Conservation (phyloP, 1,140 invertebrate species). For the Onthophagus taurus region DNA sequence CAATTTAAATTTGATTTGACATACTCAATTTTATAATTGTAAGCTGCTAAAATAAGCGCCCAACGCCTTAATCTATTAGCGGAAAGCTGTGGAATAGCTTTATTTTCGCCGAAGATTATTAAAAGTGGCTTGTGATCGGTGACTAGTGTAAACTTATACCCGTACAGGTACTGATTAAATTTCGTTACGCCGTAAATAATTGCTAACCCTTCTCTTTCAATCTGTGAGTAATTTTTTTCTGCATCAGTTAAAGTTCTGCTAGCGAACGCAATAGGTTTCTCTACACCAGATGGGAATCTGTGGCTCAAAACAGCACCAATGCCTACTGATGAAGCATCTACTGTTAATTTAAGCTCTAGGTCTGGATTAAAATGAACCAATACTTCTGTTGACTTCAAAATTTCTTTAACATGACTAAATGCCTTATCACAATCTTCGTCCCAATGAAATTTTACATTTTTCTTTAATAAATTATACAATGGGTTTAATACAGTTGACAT, state of each 20-base stretch:
- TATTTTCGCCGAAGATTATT: constrained; percentile 35
- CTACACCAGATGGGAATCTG: constrained; percentile 28
- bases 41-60: constrained; percentile 10
- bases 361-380: constrained; percentile 23
- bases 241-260: constrained; percentile 37
- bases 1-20: constrained; percentile 8
- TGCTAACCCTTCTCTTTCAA: constrained; percentile 45
- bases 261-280: constrained; percentile 37
- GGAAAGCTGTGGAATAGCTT: constrained; percentile 15
- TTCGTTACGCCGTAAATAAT: constrained; percentile 44
- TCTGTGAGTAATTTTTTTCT: constrained; percentile 41
- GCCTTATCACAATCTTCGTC: not conserved
- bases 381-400: constrained; percentile 22
- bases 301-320: constrained; percentile 25
- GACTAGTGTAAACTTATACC: constrained; percentile 39
- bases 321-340: constrained; percentile 22
- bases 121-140: constrained; percentile 44
- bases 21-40: constrained; percentile 12
- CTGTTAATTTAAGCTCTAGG: constrained; percentile 17
- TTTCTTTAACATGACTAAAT: constrained; percentile 25
- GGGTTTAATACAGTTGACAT: constrained; percentile 15
- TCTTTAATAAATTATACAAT: constrained; percentile 11
- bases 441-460: constrained; percentile 29
- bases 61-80: constrained; percentile 8
- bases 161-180: constrained; percentile 45